Base-by-base conservation (phyloP, 1,140 invertebrate genomes). In the Drosophila murphyi region DNA sequence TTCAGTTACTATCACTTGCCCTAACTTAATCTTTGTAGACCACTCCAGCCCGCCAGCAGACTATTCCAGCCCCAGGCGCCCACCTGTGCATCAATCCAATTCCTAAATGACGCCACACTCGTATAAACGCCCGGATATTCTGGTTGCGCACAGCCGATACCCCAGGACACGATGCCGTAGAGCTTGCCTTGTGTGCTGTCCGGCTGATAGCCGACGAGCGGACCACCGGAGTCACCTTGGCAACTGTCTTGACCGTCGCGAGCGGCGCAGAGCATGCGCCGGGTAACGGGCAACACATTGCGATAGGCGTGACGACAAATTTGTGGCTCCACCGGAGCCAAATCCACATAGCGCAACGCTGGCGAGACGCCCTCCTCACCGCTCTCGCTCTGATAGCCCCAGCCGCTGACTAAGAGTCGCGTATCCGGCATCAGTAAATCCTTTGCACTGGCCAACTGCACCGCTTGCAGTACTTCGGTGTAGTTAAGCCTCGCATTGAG, bases 81-180 rank as follows among this genome's bases (percentile, higher is more conserved):
- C 43, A 85, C 8, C 39, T 88, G 85, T 2, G 75, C 86, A 63
- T 91, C 73, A 63, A 92, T 91, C 91, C 91, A 92, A 12, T 70
- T 73, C 8, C 83, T 76, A 12, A 89, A 87, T 10, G 81, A 72
- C 0, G 56, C 56, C 20, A 94, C 92, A 72, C 76, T 92, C 4
- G 87, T 85, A 62, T 93, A 93, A 20, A 93, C 92, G 10, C 95
- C 95, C 0, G 95, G 95, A 75, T 93, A 93, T 7, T 90, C 88
- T 2, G 85, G 81, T 41, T 93, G 88, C 1, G 93, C 95, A 75
- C 95, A 95, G 5, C 93, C 94, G 55, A 93, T 91, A 35, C 91
- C 91, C 82, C 86, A 92, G 60, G 91, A 92, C 4, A 92, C 91
- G 7, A 92, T 88, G 5, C 95, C 95, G 12, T 92, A 92, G 1